Evolutionary conservation across 2,888 invertebrate species (phyloP).

Genomic region (Acrobasis repandana): DNA sequence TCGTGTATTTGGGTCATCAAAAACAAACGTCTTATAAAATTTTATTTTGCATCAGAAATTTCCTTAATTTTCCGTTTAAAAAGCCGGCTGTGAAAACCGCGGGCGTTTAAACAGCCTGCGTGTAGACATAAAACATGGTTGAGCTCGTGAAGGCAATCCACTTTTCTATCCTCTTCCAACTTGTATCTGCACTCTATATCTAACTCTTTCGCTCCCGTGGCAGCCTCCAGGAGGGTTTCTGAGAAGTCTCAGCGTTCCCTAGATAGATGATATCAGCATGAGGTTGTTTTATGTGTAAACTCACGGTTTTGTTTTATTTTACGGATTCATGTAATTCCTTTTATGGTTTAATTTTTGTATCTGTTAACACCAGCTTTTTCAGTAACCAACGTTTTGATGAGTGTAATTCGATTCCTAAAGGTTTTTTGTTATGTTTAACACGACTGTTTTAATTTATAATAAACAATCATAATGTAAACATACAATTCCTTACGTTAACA

Average conservation of each 20-base stretch:
- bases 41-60: too few relatives aligned
- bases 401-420: too few relatives aligned
- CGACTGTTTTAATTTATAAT: too few relatives aligned
- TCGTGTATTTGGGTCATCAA: too few relatives aligned
- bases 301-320: conserved; percentile 27
- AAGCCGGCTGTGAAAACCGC: conserved; percentile 2
- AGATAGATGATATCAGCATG: conserved; percentile 52
- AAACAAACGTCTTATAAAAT: too few relatives aligned
- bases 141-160: conserved; percentile 66
- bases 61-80: background rate
- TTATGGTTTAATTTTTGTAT: conserved; percentile 25
- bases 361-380: conserved; percentile 14
- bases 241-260: conserved; percentile 55
- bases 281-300: conserved; percentile 55
- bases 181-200: conserved; percentile 26
- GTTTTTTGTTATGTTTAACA: too few relatives aligned
- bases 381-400: too few relatives aligned
- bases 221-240: conserved; percentile 66
- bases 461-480: too few relatives aligned
- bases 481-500: too few relatives aligned
- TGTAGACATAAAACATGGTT: conserved; percentile 43
- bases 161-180: conserved; percentile 47
- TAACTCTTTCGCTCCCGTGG: conserved; percentile 41
- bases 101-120: conserved; percentile 1
- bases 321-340: conserved; percentile 13